Conservation (phyloP, 2,888 invertebrate genomes). For the Apomyelois bistriatella region DNA sequence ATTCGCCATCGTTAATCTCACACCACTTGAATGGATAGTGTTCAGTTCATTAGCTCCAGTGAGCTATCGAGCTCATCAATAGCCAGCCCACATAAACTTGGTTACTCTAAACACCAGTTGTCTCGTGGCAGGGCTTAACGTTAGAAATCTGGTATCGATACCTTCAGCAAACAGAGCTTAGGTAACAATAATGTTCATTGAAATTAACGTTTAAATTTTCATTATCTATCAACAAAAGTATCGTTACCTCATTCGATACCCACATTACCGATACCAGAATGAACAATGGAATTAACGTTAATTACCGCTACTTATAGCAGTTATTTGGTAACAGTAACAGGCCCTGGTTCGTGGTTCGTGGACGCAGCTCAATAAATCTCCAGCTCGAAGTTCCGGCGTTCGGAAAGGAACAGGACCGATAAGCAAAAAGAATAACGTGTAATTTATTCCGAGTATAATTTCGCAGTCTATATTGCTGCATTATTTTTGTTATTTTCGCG, state of each 20-base stretch:
- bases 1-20: not conserved
- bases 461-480: not conserved
- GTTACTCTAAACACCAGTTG: too few relatives aligned
- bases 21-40: not conserved
- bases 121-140: too few relatives aligned
- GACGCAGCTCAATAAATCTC: constrained; percentile 10
- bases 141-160: too few relatives aligned
- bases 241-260: too few relatives aligned
- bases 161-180: too few relatives aligned
- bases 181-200: too few relatives aligned
- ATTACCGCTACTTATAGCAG: too few relatives aligned
- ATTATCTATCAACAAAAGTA: too few relatives aligned
- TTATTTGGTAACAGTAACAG: too few relatives aligned
- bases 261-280: too few relatives aligned
- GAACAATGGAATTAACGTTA: too few relatives aligned
- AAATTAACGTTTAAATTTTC: too few relatives aligned
- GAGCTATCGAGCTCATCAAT: constrained; percentile 10
- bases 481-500: not conserved
- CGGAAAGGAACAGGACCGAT: constrained; percentile 1
- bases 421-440: constrained; percentile 3
- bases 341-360: not conserved
- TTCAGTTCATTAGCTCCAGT: constrained; percentile 8
- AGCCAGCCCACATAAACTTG: not conserved
- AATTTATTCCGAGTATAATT: constrained; percentile 1
- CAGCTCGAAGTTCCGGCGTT: not conserved